A percentile compares a stretch with the other conserved stretches of the same genome.
Conservation (phyloP, 2,888 invertebrate species). For the Steromphala cineraria region DNA sequence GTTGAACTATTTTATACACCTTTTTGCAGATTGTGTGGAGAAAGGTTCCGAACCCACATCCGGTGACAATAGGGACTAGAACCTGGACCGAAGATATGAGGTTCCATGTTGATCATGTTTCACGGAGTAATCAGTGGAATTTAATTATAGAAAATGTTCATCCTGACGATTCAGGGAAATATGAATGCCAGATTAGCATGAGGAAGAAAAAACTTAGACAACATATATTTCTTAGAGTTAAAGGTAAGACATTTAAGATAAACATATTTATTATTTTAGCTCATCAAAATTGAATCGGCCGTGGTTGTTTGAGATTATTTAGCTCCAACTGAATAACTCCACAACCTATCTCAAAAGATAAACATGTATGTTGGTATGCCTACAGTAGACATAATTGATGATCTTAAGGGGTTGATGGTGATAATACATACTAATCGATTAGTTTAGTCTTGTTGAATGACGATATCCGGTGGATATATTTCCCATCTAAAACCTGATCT, state of each 20-base stretch:
- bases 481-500: too few species aligned
- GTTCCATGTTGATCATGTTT: constrained; percentile 34
- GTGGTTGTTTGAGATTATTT: too few species aligned
- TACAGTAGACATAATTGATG: too few species aligned
- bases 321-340: too few species aligned
- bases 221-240: constrained; percentile 31
- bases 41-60: constrained; percentile 32
- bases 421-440: too few species aligned
- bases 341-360: too few species aligned
- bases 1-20: too few species aligned
- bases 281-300: too few species aligned
- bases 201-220: constrained; percentile 36
- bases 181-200: constrained; percentile 46
- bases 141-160: constrained; percentile 37
- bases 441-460: too few species aligned
- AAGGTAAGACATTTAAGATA: constrained; percentile 30
- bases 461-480: too few species aligned
- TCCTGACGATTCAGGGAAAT: constrained; percentile 34
- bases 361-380: too few species aligned
- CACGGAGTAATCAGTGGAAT: constrained; percentile 39
- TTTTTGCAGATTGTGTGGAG: constrained; percentile 40
- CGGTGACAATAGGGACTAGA: constrained; percentile 40
- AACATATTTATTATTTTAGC: not conserved
- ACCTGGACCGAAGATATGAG: constrained; percentile 43
- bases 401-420: too few species aligned